These are phyloP conservation scores for Chrysina gloriosa DNA, from an alignment of 2,888 invertebrate genomes.

Conservation along the genomic window DNA sequence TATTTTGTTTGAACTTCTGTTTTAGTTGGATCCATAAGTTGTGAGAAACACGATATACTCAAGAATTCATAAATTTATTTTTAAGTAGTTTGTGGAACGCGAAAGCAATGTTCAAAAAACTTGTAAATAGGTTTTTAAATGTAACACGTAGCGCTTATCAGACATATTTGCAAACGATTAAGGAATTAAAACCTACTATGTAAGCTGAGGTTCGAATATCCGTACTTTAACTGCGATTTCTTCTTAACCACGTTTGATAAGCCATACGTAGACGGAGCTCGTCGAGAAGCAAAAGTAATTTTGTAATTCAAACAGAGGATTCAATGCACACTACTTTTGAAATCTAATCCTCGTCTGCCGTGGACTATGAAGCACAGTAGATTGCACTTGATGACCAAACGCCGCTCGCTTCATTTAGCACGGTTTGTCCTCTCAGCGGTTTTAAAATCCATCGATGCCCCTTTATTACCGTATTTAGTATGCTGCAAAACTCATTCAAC, in stretches of 20 bases:
- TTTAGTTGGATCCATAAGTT: too few relatives aligned
- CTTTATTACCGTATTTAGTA: constrained; percentile 38
- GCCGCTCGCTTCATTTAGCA: constrained; percentile 49
- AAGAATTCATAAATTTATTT: too few relatives aligned
- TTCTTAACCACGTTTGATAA: constrained; percentile 29
- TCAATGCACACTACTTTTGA: constrained; percentile 46
- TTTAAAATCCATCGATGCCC: constrained; percentile 47
- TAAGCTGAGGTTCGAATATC: neutral
- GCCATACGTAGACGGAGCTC: constrained; percentile 23
- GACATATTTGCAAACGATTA: too few relatives aligned
- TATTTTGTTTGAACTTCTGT: too few relatives aligned
- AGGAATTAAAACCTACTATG: neutral
- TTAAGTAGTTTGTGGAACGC: too few relatives aligned
- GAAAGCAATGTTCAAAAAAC: too few relatives aligned
- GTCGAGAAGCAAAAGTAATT: constrained; percentile 39
- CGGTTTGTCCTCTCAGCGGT: constrained; percentile 51
- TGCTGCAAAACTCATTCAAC: constrained; percentile 19
- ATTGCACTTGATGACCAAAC: constrained; percentile 52
- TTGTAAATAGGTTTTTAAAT: too few relatives aligned
- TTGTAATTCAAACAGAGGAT: constrained; percentile 43
- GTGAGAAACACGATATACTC: too few relatives aligned
- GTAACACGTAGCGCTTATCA: too few relatives aligned
- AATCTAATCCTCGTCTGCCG: constrained; percentile 47
- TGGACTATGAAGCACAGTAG: constrained; percentile 47
- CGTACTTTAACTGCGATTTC: constrained; percentile 4